Conservation (phyloP, 2,113 vertebrate species). For the Tricholaema leucomelas region DNA sequence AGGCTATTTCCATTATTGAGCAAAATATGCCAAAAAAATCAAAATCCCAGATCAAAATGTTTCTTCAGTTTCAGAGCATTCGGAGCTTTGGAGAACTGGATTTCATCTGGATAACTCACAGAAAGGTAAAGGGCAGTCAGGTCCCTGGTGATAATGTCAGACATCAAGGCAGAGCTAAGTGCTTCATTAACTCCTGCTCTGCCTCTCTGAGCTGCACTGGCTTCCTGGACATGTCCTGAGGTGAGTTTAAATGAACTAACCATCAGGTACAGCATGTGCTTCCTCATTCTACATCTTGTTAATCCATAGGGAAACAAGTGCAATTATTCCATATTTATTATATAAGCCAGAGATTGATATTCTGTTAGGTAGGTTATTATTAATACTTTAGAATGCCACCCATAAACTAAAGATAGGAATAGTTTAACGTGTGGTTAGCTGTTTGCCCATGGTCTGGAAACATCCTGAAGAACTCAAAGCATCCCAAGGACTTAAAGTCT, state of each 20-base stretch:
- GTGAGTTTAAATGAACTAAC: neutral
- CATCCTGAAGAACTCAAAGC: neutral
- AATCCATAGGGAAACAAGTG: neutral
- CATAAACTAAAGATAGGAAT: neutral
- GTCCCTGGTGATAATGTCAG: neutral
- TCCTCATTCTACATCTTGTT: neutral
- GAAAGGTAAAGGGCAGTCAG: neutral
- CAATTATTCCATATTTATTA: neutral
- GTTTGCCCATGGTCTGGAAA: neutral
- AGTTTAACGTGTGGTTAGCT: neutral
- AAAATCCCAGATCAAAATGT: neutral
- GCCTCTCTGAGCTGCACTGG: neutral
- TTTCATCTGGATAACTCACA: neutral
- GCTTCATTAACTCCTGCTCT: neutral
- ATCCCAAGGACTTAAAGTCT: neutral
- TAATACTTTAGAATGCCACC: neutral
- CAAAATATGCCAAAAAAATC: neutral
- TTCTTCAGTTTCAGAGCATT: neutral
- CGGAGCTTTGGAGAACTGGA: neutral
- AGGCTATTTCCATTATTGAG: neutral
- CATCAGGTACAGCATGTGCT: neutral
- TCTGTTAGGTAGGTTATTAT: neutral
- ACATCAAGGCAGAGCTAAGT: neutral
- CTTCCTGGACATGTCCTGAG: neutral
- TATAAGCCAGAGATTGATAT: neutral